These are phyloP conservation scores for Oriolus oriolus DNA, from an alignment of 2,113 vertebrate genomes.

Conservation along the genomic window DNA sequence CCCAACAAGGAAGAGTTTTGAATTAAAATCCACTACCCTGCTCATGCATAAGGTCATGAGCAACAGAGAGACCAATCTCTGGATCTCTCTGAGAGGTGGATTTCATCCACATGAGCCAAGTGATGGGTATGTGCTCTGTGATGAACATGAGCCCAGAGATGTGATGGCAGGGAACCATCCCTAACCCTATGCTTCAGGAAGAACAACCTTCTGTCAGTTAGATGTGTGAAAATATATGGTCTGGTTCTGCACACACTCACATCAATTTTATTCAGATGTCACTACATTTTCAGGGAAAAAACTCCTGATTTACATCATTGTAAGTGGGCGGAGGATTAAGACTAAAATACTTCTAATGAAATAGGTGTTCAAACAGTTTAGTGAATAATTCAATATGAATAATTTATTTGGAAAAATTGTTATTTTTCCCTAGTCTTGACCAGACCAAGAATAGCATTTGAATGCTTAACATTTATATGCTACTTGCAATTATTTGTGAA, in stretches of 20 bases:
- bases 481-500: conserved; percentile 16
- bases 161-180: neutral
- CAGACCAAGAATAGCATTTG: neutral
- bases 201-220: neutral
- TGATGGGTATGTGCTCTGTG: neutral
- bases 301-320: neutral
- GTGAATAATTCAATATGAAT: neutral
- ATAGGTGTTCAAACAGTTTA: neutral
- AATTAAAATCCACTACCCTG: conserved; percentile 40
- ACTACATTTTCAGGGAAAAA: neutral
- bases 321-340: neutral
- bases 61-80: neutral
- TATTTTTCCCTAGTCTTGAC: neutral
- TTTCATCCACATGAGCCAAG: conserved; percentile 19
- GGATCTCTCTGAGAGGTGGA: neutral
- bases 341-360: neutral
- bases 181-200: neutral
- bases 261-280: neutral
- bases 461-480: neutral
- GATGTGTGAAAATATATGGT: neutral
- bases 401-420: neutral
- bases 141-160: neutral
- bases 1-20: neutral
- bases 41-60: conserved; percentile 24
- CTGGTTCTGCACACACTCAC: neutral